Conservation (phyloP, 2,888 invertebrate species). For the Lagria hirta region DNA sequence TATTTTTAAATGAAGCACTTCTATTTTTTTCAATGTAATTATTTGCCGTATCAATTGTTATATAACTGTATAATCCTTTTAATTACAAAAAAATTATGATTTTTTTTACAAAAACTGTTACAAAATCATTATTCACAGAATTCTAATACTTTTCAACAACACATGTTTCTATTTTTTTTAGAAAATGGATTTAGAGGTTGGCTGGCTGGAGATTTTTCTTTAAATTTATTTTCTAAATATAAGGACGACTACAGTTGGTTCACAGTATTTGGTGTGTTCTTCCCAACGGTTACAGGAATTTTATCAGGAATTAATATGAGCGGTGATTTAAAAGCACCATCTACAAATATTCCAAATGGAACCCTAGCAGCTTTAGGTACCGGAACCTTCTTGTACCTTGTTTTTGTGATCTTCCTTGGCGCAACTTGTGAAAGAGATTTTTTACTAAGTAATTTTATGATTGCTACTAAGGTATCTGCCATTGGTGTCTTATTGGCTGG, state of each 20-base stretch:
- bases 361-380: conserved; percentile 90
- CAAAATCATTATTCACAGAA: not conserved
- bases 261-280: conserved; percentile 95
- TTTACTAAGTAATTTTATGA: conserved; percentile 81
- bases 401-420: conserved; percentile 87
- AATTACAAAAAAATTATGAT: conserved; percentile 21
- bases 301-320: conserved; percentile 98
- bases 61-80: no score
- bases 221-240: conserved; percentile 82
- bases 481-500: conserved; percentile 83
- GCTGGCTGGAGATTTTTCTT: conserved; percentile 73
- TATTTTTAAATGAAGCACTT: no score
- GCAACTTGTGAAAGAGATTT: conserved; percentile 77
- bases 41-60: no score
- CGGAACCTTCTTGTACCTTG: conserved; percentile 84
- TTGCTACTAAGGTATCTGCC: conserved; percentile 88
- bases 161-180: conserved; percentile 48
- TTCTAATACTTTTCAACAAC: conserved; percentile 3
- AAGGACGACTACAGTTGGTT: conserved; percentile 86
- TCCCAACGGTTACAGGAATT: conserved; percentile 96
- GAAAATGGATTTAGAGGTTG: conserved; percentile 86
- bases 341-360: conserved; percentile 90
- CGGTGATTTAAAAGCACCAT: conserved; percentile 90
- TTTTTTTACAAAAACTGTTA: conserved; percentile 11
- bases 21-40: no score